Base-by-base conservation (phyloP, 2,797 vertebrate species). In the Paguma larvata region DNA sequence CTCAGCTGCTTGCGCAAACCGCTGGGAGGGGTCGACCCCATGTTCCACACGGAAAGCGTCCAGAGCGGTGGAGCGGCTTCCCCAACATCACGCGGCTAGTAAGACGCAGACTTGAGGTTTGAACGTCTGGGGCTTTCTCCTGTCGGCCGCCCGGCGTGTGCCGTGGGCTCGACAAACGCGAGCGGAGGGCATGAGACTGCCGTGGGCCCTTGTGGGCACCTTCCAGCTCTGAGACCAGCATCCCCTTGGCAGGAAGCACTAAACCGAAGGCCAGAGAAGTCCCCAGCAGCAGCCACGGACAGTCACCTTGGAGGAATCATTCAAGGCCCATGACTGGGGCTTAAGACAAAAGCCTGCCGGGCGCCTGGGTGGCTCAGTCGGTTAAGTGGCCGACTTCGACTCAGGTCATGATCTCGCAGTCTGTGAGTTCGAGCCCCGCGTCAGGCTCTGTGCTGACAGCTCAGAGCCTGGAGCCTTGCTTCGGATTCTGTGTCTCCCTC, bases 311-410 rank as follows among this genome's bases (percentile, higher is more conserved):
- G 75, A 96, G 72, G 80, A 97, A 72, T 13, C 5, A 91, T 91
- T 94, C 97, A 95, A 32, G 90, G 70, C 87, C 93, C 88, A 73
- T 0, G 23, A 44, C 48, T 13, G 41, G 67, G 67, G 82, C 85
- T 96, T 96, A 94, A 75, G 86, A 77, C 56, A 86, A 96, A 96
- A 96, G 68, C 2, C 75, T 51, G 51, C 51, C n/a, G n/a, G n/a
- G n/a, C n/a, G n/a, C n/a, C n/a, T n/a, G n/a, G n/a, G n/a, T n/a
- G n/a, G n/a, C n/a, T n/a, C n/a, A n/a, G n/a, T n/a, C n/a, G n/a
- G n/a, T n/a, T n/a, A n/a, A n/a, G n/a, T n/a, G n/a, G n/a, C n/a
- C n/a, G n/a, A n/a, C n/a, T n/a, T n/a, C n/a, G n/a, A n/a, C n/a
- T n/a, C n/a, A n/a, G n/a, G n/a, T n/a, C n/a, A n/a, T n/a, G n/a